Evolutionary conservation across 2,888 invertebrate genomes (phyloP), one percentile per base, ranked within the genome.

Genomic region (Andrena minutula): DNA sequence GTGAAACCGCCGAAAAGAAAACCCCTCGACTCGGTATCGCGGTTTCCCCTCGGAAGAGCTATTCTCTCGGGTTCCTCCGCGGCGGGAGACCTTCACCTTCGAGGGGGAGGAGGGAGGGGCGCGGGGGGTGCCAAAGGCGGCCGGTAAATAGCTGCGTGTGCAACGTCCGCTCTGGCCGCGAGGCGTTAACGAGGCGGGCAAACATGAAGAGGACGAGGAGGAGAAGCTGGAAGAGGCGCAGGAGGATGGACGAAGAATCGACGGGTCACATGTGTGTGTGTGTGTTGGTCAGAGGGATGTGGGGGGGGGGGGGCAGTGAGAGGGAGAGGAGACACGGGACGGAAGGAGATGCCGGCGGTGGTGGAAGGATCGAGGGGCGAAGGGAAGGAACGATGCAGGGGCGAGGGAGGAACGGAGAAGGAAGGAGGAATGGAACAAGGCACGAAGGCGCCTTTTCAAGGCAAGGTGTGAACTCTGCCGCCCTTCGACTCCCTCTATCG

Each of bases 171-270:
- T 88, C 76, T 87, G 88, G 82, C 89, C 88, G 89, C 88, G 86
- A 90, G 90, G 92, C 90, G 92, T 91, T 91, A 92, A 92, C 91
- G 89, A 92, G 92, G 87, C 92, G 89, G 90, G 88, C 89, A 92
- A 92, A 92, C 86, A 91, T 83, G 86, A 86, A 83, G 86, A 84
- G 85, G 74, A 79, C 53, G 81, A 53, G 72, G 69, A 53, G 66
- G 70, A 79, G 85, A 78, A 75, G 73, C 75, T 73, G 84, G 74
- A 79, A 81, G 81, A 83, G 77, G 82, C 74, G 79, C 78, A 35
- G 75, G 78, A 78, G 80, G 75, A 76, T 66, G 80, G 76, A 70
- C 66, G 85, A 66, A 60, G 78, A 60, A 65, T 77, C 66, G 58
- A 6, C 64, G 49, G 68, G 12, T 41, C 41, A 41, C 41, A 5